Base-by-base conservation (phyloP, 2,888 invertebrate genomes). In the Ischnus inquisitorius region DNA sequence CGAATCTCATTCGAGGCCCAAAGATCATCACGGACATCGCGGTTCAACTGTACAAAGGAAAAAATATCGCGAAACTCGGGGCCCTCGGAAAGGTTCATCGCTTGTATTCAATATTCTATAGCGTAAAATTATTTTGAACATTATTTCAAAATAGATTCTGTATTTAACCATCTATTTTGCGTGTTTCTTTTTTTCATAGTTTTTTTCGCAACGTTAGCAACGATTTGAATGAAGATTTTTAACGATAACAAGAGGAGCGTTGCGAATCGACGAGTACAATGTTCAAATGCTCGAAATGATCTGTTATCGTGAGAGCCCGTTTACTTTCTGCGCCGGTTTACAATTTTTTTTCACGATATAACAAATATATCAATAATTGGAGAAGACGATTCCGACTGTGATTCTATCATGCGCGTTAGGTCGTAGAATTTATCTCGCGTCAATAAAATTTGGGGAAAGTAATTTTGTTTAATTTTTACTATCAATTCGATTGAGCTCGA, bases 101-200 rank as follows among this genome's bases (percentile, higher is more conserved):
- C 16, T 68, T 46, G 57, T 22, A 4, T 12, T 34, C 6, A 57
- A n/a, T 54, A 57, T 12, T 16, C 41, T 62, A 28, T 51, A 72
- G 41, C 48, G 28, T 68, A 62, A 60, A 69, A 57, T 78, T 62
- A 78, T 69, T 67, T 79, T 71, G 65, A 64, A 76, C 71, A 46
- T 71, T 62, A 79, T 78, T 76, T 79, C 68, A 68, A 57, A 74
- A 68, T 74, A 78, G 41, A 81, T 81, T 75, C 62, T 51, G 69
- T 60, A 41, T 16, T 51, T 34, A 19, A 46, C 57, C 12, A 48
- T 81, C 25, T 51, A 57, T 68, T 75, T 22, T 25, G 22, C 4
- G 1, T 28, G 48, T 3, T 72, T 71, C 25, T 46, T 43, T 14
- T 43, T 46, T 41, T 14, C 67, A 14, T 48, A 46, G 54, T 60